These are phyloP conservation scores for Coilia nasus DNA, from an alignment of 2,797 vertebrate species.

Conservation along the genomic window DNA sequence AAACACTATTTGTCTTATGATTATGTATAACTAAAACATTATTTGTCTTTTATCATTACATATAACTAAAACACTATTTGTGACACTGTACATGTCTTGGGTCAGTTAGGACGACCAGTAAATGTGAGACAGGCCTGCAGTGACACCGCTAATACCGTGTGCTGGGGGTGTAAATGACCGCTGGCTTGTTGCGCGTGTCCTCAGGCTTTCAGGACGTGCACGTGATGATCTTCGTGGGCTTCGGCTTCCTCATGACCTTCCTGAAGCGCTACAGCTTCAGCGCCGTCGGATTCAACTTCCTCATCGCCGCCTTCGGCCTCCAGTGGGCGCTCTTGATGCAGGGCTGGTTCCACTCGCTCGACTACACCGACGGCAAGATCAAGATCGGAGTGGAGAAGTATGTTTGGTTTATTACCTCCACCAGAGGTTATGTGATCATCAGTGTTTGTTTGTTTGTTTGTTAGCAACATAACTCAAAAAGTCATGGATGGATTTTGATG, in stretches of 20 bases:
- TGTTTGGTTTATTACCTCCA: too few relatives aligned
- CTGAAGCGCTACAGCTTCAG: conserved; percentile 92
- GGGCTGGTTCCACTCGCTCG: conserved; percentile 89
- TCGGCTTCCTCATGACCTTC: conserved; percentile 97
- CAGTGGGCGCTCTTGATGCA: conserved; percentile 98
- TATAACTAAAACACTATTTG: too few relatives aligned
- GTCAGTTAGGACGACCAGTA: not conserved
- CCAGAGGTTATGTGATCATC: too few relatives aligned
- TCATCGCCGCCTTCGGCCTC: conserved; percentile 91
- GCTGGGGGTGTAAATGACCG: not conserved
- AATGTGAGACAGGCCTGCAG: not conserved
- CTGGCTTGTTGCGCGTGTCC: not conserved
- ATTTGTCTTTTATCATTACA: too few relatives aligned
- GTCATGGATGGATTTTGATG: too few relatives aligned
- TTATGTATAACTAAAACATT: too few relatives aligned
- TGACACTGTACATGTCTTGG: not conserved
- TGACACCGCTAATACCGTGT: not conserved
- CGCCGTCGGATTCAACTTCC: conserved; percentile 92
- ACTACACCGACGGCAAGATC: conserved; percentile 77
- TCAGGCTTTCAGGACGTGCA: conserved; percentile 97
- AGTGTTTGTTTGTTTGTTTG: too few relatives aligned
- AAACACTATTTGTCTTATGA: too few relatives aligned
- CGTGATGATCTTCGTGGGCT: conserved; percentile 97
- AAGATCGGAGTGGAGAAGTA: conserved; percentile 87
- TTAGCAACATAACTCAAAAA: too few relatives aligned